A percentile compares a stretch with the other conserved stretches of the same genome.
phyloP scores from a whole-genome alignment of 2,113 vertebrate genomes.

The Ammospiza nelsoni region DNA sequence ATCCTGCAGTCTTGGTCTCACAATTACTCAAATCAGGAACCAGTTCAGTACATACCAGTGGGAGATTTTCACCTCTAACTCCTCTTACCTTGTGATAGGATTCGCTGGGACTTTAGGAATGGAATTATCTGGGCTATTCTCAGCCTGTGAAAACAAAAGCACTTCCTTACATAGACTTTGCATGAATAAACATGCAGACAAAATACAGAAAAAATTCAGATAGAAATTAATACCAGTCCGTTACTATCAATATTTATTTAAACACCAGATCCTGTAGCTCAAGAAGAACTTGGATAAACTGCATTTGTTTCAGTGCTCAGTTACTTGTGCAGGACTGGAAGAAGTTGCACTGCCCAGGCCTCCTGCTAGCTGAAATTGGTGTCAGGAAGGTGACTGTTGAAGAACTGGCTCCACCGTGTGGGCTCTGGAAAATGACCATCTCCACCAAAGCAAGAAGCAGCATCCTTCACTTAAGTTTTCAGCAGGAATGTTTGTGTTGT shows the following conservation, averaged over 20 bases:
- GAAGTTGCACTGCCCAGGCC: too few species aligned
- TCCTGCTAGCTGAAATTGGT: neutral
- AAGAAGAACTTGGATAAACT: neutral
- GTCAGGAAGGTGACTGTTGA: neutral
- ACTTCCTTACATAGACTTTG: neutral
- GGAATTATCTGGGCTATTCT: neutral
- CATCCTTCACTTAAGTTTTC: neutral
- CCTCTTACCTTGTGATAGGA: neutral
- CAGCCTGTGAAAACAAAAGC: neutral
- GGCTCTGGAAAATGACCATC: neutral
- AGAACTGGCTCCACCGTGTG: constrained; percentile 52
- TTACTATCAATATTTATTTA: neutral
- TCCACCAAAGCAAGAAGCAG: neutral
- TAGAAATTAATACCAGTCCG: neutral
- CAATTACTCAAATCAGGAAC: neutral
- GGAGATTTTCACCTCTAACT: neutral
- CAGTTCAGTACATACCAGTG: neutral
- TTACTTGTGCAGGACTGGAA: neutral
- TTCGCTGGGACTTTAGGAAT: neutral
- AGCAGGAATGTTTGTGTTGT: neutral
- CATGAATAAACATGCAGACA: neutral
- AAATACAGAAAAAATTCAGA: neutral
- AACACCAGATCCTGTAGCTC: neutral
- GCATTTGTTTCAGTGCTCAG: neutral
- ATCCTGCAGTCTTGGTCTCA: neutral